Evolutionary conservation across 2,797 vertebrate genomes (phyloP).

Genomic region (Pipistrellus pipistrellus): DNA sequence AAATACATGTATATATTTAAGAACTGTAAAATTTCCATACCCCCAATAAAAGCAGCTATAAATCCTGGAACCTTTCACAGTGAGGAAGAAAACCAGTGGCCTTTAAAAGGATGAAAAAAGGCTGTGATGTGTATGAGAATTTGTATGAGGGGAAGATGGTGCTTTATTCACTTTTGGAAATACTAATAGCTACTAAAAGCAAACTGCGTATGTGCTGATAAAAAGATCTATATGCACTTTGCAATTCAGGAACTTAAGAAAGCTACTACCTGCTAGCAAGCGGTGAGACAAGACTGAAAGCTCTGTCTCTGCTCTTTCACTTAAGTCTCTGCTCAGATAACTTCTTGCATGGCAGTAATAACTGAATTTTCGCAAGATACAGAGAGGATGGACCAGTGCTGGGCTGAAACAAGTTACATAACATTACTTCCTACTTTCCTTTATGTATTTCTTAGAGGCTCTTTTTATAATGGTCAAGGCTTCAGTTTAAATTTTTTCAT

Average conservation of each 20-base stretch:
- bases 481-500: constrained; percentile 22
- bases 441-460: constrained; percentile 31
- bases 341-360: neutral
- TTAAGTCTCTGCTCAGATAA: constrained; percentile 26
- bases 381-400: neutral
- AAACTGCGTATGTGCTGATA: neutral
- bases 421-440: neutral
- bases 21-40: constrained; percentile 35
- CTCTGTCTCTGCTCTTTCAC: constrained; percentile 5
- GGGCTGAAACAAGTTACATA: neutral
- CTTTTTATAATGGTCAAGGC: constrained; percentile 43
- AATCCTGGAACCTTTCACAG: neutral
- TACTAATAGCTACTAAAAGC: neutral
- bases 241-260: constrained; percentile 6
- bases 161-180: neutral
- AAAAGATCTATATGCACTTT: neutral
- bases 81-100: neutral
- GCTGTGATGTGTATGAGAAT: neutral
- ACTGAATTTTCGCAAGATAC: neutral
- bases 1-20: neutral
- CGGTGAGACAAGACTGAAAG: neutral
- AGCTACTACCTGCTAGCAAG: neutral
- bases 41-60: constrained; percentile 43
- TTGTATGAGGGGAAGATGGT: neutral
- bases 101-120: constrained; percentile 21